Conservation (phyloP, 2,888 invertebrate species). For the Adineta ricciae region DNA sequence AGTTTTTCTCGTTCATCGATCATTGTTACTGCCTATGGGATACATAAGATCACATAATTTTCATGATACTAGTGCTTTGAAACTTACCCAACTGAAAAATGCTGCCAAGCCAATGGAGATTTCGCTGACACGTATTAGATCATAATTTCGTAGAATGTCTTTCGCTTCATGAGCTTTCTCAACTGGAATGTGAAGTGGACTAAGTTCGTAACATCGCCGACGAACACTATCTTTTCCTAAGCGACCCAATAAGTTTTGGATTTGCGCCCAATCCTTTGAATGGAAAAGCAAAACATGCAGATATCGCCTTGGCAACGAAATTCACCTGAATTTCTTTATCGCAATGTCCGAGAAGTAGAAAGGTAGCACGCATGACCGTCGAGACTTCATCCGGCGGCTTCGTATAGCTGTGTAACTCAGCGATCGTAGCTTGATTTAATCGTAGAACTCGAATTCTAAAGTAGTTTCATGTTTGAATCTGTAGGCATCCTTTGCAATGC, state of each 20-base stretch:
- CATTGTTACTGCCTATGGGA: background rate
- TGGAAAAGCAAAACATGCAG: background rate
- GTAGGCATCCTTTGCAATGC: too few species aligned
- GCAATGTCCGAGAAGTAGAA: background rate
- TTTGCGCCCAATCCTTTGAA: background rate
- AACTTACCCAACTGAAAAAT: conserved; percentile 11
- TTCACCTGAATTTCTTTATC: conserved; percentile 14
- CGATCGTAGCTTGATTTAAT: conserved; percentile 8
- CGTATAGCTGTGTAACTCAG: conserved; percentile 7
- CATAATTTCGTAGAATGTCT: conserved; percentile 3
- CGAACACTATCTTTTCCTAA: background rate
- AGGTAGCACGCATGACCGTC: background rate
- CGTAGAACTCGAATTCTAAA: background rate
- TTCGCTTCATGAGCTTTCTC: conserved; percentile 16
- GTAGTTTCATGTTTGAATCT: too few species aligned
- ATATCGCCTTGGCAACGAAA: too few species aligned
- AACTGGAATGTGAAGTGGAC: background rate
- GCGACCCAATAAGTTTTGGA: conserved; percentile 20
- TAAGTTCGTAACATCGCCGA: conserved; percentile 15
- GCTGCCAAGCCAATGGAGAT: background rate
- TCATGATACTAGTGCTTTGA: too few species aligned
- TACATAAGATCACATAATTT: background rate
- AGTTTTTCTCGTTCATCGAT: conserved; percentile 15
- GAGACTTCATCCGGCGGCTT: conserved; percentile 20
- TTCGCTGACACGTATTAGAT: background rate